Base-by-base conservation (phyloP, 2,888 invertebrate species). In the Phaonia tiefii region DNA sequence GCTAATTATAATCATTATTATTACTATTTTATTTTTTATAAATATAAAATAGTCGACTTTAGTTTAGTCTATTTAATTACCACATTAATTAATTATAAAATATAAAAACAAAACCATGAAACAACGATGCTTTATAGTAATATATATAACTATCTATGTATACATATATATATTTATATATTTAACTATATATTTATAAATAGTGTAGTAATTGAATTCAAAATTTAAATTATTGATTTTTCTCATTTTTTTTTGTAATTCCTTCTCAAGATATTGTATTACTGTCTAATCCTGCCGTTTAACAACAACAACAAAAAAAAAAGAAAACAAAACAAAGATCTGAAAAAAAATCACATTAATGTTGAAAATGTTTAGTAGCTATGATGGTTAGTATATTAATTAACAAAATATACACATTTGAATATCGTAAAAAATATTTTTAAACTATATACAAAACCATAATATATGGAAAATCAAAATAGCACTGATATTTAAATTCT, bases 71-170 rank as follows among this genome's bases (percentile, higher is more conserved):
- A 81, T 75, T 74, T 72, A 75, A 81, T 56, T 75, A 5, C 31
- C 3, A 31, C 51, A 74, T 77, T 66, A 80, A 42, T 63, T 63
- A 63, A 63, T 60, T 60, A 60, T 60, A 60, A 20, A 51, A 20
- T 60, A 60, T 60, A 60, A 20, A 51, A 20, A 17, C 11, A 49
- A 49, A 60, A 60, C 60, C 42, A 63, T 42, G 72, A 81, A 76
- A 75, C 60, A 81, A 81, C 81, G 81, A 81, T 81, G 81, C 81
- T 81, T 81, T 81, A 81, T 81, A 81, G 81, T 69, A 75, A 78
- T 81, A 75, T 49, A 63, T 39, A 26, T 71, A 22, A 51, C 42
- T 56, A 15, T 63, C 49, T 25, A 74, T 67, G 51, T 65, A 74
- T 51, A 44, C 25, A 72, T 39, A 72, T 20, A 67, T 31, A 63